phyloP scores from a whole-genome alignment of 2,888 invertebrate genomes.

The Ariolimax columbianus region DNA sequence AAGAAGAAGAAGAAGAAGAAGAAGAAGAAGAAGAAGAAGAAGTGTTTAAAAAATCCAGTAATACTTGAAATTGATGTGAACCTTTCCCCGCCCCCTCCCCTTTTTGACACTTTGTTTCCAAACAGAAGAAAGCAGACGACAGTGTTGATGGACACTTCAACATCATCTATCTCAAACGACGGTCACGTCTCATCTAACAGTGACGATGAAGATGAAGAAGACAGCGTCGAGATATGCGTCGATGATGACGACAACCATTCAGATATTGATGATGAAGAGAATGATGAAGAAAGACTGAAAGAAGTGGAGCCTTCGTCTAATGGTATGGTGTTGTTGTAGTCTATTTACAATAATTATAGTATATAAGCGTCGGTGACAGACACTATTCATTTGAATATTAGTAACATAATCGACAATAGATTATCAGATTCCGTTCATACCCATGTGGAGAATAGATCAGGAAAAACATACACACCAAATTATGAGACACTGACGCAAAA shows the following conservation, averaged over 20 bases:
- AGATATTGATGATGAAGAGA: conserved; percentile 29
- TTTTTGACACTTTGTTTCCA: not conserved
- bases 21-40: too few species aligned
- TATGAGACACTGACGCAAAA: too few species aligned
- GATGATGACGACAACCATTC: conserved; percentile 52
- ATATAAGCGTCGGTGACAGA: too few species aligned
- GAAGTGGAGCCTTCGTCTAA: not conserved
- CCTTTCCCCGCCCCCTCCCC: not conserved
- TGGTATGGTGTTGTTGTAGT: not conserved
- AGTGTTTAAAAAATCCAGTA: too few species aligned
- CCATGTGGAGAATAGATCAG: too few species aligned
- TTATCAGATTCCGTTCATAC: too few species aligned
- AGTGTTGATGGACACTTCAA: conserved; percentile 15
- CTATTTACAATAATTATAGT: too few species aligned
- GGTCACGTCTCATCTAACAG: conserved; percentile 52
- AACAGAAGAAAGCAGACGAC: conserved; percentile 17
- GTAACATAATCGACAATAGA: too few species aligned
- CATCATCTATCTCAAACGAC: conserved; percentile 44
- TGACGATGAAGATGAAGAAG: conserved; percentile 57
- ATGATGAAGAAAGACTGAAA: not conserved
- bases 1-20: too few species aligned
- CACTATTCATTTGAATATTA: too few species aligned
- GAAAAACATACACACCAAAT: too few species aligned
- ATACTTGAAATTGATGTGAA: not conserved
- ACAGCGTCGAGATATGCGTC: conserved; percentile 57